Base-by-base conservation (phyloP, 23 tunicate species). In the Aplidium turbinatum region DNA sequence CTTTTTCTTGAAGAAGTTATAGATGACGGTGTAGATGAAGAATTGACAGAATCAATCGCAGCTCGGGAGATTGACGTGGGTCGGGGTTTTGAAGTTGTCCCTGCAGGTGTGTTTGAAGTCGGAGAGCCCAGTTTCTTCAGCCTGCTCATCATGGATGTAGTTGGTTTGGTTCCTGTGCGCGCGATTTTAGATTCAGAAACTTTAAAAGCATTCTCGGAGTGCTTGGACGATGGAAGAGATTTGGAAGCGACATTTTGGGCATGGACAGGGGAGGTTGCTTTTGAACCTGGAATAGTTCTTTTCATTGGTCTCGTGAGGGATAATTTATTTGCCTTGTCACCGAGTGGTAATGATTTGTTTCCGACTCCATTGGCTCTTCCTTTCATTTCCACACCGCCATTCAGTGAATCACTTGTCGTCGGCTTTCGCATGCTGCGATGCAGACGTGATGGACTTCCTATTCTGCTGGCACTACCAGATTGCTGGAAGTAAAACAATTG, bases 81-180 rank as follows among this genome's bases (percentile, higher is more conserved):
- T 0, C 87, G 72, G 0, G 87, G 38, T 38, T 39, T 70, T 28
- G 33, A 32, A 20, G 79, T 27, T 29, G 80, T 51, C 4, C 78
- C 4, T 2, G 84, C 19, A 31, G 30, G 26, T 25, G 86, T 36
- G 13, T 61, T 45, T 22, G 83, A 38, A 1, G 79, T 70, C 31
- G 72, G 52, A 20, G 73, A 40, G 36, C 82, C 84, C 31, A 80
- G 46, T 75, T 81, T 88, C 18, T 82, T 62, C 55, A 88, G 69
- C 11, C 96, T 83, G 47, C 83, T 76, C 21, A 88, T 63, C 36
- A 88, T 78, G 2, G 96, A 88, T n/a, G n/a, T n/a, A 19, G 57
- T 35, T 24, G 62, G 72, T 40, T 76, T 72, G 20, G 56, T 33
- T 27, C 64, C 79, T 7, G 36, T 47, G 45, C 77, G 58, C 50